Base-by-base conservation (phyloP, 2,888 invertebrate genomes). In the Incurvaria masculella region DNA sequence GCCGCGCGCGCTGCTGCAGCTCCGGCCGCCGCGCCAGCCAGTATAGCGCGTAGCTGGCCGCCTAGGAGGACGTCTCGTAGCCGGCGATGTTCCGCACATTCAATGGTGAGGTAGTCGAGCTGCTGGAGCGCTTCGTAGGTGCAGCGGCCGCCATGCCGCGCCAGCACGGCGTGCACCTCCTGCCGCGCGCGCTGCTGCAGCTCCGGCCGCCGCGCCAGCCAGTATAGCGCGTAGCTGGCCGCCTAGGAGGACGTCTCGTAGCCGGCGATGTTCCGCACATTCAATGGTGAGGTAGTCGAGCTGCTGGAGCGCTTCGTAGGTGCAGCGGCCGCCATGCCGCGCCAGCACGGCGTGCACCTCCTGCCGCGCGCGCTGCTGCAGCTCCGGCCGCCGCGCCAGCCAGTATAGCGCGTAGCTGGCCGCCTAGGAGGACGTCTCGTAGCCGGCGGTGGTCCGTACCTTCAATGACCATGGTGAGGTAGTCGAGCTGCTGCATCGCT, bases 201-300 rank as follows among this genome's bases (percentile, higher is more conserved):
- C 1, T 62, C 57, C 26, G 59, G 59, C 55, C 74, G 61, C 14
- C 55, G 48, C 2, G 79, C 69, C 54, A 80, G 62, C 56, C 74
- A 71, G 49, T 70, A 78, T 2, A 76, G 53, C 2, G 71, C 68
- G 48, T 68, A 74, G 49, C 70, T 69, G 17, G 68, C 67, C 2
- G 76, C 69, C 1, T 76, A 68, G 2, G 80, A 69, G 1, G 79
- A 76, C 0, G 79, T 79, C 55, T 80, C 80, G 52, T 75, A 80
- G 10, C 80, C 80, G 33, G 76, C 80, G 44, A 72, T 49, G n/a
- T n/a, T n/a, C 23, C 23, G n/a, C 55, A 70, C 72, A 73, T 41
- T 58, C 61, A 42, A 76, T 53, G 2, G 76, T 71, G 45, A 80
- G 59, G 55, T 79, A 80, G 6, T 64, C 55, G 71, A 80, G 69